A percentile compares a stretch with the other conserved stretches of the same genome.
These are phyloP conservation scores for Papilio helenus DNA, from an alignment of 1,140 invertebrate species.

Conservation along the genomic window DNA sequence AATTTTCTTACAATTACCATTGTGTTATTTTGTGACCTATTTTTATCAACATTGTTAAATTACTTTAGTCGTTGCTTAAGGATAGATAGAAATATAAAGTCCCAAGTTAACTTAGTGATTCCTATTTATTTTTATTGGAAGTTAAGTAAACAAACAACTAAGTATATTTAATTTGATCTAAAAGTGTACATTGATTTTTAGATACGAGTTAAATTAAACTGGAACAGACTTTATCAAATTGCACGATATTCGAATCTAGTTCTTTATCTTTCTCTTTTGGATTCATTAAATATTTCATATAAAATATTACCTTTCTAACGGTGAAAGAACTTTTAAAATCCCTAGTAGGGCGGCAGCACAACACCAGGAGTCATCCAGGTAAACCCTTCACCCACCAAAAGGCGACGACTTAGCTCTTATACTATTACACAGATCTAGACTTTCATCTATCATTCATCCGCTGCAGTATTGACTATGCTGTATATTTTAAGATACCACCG, in stretches of 20 bases:
- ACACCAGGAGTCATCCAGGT: slow-evolving; percentile 57
- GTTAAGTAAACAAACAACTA: too few relatives aligned
- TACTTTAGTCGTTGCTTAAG: background rate
- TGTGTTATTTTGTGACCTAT: slow-evolving; percentile 3
- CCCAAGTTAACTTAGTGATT: background rate
- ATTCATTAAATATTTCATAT: background rate
- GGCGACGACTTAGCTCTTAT: slow-evolving; percentile 63
- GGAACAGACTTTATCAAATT: background rate
- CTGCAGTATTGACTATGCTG: background rate
- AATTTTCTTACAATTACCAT: slow-evolving; percentile 41
- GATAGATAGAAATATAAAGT: too few relatives aligned
- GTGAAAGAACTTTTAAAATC: too few relatives aligned
- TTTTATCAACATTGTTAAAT: slow-evolving; percentile 21
- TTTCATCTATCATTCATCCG: slow-evolving; percentile 7
- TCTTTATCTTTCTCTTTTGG: too few relatives aligned
- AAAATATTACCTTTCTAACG: too few relatives aligned
- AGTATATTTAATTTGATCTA: too few relatives aligned
- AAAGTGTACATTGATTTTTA: background rate
- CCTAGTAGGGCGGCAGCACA: slow-evolving; percentile 47
- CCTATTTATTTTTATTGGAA: too few relatives aligned
- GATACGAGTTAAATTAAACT: background rate
- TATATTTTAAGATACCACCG: slow-evolving; percentile 14
- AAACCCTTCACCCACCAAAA: slow-evolving; percentile 53
- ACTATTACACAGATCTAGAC: slow-evolving; percentile 72
- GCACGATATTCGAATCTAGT: too few relatives aligned